Evolutionary conservation across 2,113 vertebrate species (phyloP).

Genomic region (Diphyllodes magnificus): DNA sequence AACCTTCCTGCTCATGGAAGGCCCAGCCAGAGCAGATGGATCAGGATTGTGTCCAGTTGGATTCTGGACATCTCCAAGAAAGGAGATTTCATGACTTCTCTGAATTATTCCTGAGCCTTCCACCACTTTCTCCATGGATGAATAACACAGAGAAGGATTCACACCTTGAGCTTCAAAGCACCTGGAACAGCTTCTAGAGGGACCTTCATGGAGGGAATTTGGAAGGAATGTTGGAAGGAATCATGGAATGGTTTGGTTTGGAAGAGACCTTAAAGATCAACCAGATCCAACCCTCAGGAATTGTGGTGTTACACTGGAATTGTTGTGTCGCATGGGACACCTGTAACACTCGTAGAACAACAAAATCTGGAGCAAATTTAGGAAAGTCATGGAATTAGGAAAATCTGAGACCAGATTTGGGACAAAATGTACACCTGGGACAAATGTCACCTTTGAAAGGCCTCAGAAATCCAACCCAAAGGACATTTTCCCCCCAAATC

Average conservation of each 20-base stretch:
- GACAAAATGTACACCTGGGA: neutral
- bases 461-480: neutral
- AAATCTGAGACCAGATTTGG: rapidly evolving
- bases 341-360: rapidly evolving
- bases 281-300: neutral
- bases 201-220: neutral
- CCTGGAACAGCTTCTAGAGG: neutral
- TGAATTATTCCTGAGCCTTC: neutral
- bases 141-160: neutral
- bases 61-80: neutral
- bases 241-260: neutral
- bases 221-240: neutral
- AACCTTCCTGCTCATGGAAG: neutral
- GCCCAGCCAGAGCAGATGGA: neutral
- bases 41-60: neutral
- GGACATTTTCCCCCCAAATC: neutral
- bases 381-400: neutral
- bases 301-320: neutral
- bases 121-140: neutral
- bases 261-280: neutral
- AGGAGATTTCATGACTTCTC: neutral
- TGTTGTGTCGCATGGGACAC: rapidly evolving
- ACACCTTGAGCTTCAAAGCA: neutral
- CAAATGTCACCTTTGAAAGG: neutral
- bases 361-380: neutral